These are phyloP conservation scores for Chironomus tepperi DNA, from an alignment of 1,140 invertebrate genomes.

Conservation along the genomic window DNA sequence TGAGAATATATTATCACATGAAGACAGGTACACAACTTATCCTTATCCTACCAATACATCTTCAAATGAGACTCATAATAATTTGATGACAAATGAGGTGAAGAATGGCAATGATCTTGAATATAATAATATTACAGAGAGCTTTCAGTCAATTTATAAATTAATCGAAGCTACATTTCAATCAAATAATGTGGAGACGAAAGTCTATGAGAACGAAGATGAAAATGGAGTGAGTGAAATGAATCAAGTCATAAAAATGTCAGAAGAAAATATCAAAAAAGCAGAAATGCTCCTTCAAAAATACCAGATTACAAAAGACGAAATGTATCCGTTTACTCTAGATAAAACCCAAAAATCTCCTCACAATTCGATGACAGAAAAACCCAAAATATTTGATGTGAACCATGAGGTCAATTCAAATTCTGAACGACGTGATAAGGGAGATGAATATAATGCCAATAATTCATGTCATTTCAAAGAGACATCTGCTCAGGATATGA, in stretches of 20 bases:
- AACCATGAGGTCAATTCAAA: too few species aligned
- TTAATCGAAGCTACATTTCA: background rate
- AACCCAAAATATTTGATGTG: too few species aligned
- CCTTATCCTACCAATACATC: background rate
- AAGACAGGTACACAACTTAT: too few species aligned
- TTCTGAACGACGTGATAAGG: too few species aligned
- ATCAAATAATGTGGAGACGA: background rate
- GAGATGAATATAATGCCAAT: too few species aligned
- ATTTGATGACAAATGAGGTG: background rate
- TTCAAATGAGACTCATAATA: background rate
- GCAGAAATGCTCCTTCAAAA: background rate
- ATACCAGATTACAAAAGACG: background rate
- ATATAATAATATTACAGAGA: background rate
- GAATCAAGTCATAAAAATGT: background rate
- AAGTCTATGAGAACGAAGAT: background rate
- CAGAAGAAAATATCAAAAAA: background rate
- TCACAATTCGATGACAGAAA: background rate
- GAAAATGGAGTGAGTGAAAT: background rate
- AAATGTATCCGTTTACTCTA: background rate
- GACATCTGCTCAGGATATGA: too few species aligned
- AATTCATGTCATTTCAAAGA: too few species aligned
- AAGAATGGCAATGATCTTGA: background rate
- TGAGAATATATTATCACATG: background rate
- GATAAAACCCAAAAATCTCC: background rate
- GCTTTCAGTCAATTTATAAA: slow-evolving; percentile 15